These are phyloP conservation scores for Sebastes kiyomatsui DNA, from an alignment of 2,797 vertebrate species.

Conservation along the genomic window DNA sequence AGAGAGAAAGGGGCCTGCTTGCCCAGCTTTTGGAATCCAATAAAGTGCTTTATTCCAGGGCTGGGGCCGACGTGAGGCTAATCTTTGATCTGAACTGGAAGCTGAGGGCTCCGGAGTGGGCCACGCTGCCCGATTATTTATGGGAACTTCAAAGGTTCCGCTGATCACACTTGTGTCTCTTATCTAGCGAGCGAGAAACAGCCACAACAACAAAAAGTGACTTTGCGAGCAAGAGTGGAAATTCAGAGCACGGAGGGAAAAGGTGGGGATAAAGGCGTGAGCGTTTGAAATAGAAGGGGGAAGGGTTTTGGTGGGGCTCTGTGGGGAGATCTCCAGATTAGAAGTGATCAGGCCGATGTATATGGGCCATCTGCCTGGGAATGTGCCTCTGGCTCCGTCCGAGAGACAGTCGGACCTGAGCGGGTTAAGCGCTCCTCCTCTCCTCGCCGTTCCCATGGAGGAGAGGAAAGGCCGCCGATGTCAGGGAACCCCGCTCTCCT, in stretches of 20 bases:
- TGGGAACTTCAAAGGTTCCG: constrained; percentile 79
- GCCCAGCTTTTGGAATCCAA: constrained; percentile 78
- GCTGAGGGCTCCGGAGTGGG: constrained; percentile 74
- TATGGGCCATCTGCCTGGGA: constrained; percentile 68
- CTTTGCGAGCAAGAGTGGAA: constrained; percentile 54
- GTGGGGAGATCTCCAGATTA: constrained; percentile 69
- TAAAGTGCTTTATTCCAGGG: constrained; percentile 78
- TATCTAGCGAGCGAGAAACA: constrained; percentile 75
- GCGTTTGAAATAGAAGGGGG: constrained; percentile 53
- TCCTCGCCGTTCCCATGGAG: constrained; percentile 37
- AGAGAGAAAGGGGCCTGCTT: constrained; percentile 51
- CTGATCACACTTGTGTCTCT: constrained; percentile 79
- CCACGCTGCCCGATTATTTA: constrained; percentile 74
- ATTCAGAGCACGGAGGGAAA: constrained; percentile 65
- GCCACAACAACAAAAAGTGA: constrained; percentile 78
- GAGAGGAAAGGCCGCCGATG: constrained; percentile 37
- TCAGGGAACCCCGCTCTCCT: constrained; percentile 58
- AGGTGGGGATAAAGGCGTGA: constrained; percentile 59
- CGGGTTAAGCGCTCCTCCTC: constrained; percentile 33
- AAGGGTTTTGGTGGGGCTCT: constrained; percentile 25
- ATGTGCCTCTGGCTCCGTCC: constrained; percentile 39
- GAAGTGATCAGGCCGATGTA: constrained; percentile 51
- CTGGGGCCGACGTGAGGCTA: constrained; percentile 75
- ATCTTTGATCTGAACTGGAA: constrained; percentile 83
- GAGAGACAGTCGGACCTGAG: constrained; percentile 33